These are phyloP conservation scores for Salvelinus sp. DNA, from an alignment of 2,113 vertebrate genomes.

Conservation along the genomic window DNA sequence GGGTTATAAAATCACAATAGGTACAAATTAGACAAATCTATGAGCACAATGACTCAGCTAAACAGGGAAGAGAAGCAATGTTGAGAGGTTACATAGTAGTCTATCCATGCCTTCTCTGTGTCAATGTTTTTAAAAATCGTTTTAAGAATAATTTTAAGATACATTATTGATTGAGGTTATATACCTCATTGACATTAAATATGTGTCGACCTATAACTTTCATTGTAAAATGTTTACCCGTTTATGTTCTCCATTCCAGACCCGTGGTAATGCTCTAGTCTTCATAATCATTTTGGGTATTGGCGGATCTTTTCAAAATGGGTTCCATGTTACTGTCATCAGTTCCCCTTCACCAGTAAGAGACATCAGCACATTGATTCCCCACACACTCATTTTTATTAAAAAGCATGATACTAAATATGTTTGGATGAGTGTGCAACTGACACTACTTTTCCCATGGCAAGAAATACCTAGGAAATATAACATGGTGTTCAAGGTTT, in stretches of 20 bases:
- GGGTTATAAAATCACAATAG: background rate
- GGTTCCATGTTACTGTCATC: slow-evolving; percentile 64
- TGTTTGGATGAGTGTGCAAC: background rate
- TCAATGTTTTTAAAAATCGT: background rate
- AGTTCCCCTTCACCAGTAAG: slow-evolving; percentile 74
- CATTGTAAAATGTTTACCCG: background rate
- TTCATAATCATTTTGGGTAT: slow-evolving; percentile 72
- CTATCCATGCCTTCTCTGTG: background rate
- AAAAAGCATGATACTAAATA: background rate
- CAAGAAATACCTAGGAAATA: background rate
- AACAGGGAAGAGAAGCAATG: background rate
- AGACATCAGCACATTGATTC: background rate
- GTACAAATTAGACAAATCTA: background rate
- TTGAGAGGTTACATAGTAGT: background rate
- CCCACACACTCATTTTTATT: background rate
- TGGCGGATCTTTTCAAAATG: slow-evolving; percentile 69
- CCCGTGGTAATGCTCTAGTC: slow-evolving; percentile 59
- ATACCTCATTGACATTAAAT: background rate
- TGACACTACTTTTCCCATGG: background rate
- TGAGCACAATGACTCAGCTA: slow-evolving; percentile 14
- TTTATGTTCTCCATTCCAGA: slow-evolving; percentile 48
- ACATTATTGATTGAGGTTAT: background rate
- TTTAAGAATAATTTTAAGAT: background rate
- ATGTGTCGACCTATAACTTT: background rate
- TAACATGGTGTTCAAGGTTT: background rate